These are phyloP conservation scores for Seira sanloemensis DNA, from an alignment of 2,888 invertebrate genomes.

Conservation along the genomic window DNA sequence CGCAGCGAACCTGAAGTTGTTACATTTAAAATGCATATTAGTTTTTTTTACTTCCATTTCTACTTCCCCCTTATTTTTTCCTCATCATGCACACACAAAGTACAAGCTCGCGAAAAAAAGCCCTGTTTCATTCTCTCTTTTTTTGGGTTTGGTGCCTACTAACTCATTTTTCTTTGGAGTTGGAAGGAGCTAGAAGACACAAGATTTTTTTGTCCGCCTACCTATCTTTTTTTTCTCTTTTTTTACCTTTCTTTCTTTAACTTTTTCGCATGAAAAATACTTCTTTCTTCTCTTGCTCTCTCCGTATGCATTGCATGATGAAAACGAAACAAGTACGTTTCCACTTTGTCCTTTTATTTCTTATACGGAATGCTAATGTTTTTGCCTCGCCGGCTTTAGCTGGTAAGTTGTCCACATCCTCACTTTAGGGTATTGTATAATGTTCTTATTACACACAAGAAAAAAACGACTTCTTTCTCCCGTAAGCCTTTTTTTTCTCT, in stretches of 20 bases:
- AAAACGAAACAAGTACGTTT: constrained; percentile 16
- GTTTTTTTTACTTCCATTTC: constrained; percentile 38
- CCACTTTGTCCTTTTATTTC: constrained; percentile 7
- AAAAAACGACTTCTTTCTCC: constrained; percentile 47
- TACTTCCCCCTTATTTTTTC: constrained; percentile 20
- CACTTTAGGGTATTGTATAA: constrained; percentile 62
- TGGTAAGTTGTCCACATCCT: constrained; percentile 55
- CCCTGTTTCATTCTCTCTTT: not conserved
- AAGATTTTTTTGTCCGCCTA: constrained; percentile 45
- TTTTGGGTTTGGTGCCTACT: constrained; percentile 29
- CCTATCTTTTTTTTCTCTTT: constrained; percentile 16
- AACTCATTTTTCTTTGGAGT: constrained; percentile 50
- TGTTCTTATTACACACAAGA: constrained; percentile 56
- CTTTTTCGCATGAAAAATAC: not conserved
- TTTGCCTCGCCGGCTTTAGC: constrained; percentile 31
- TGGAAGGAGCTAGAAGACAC: constrained; percentile 44
- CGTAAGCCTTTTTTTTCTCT: constrained; percentile 35
- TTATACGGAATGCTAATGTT: constrained; percentile 55
- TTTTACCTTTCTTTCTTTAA: constrained; percentile 17
- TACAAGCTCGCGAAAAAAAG: not conserved
- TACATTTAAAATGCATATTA: constrained; percentile 63
- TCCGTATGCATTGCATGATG: not conserved
- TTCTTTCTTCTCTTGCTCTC: constrained; percentile 5
- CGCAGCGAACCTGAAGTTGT: constrained; percentile 46
- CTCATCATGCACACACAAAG: constrained; percentile 5